Evolutionary conservation across 1,140 invertebrate species (phyloP).

Genomic region (Proctacanthus coquilletti): DNA sequence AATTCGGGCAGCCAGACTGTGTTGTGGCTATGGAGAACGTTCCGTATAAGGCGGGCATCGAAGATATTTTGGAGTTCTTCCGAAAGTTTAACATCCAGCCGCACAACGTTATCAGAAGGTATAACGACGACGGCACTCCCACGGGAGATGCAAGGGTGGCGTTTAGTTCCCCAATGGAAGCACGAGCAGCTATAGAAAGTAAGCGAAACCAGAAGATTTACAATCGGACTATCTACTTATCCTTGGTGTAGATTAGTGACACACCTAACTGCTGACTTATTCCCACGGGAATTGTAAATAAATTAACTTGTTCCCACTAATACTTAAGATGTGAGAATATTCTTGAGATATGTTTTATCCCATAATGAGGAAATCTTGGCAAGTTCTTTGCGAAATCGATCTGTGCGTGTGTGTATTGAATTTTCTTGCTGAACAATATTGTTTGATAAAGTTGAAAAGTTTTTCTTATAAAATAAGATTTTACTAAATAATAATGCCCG

Average conservation of each 20-base stretch:
- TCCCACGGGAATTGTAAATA: too few species aligned
- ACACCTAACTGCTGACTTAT: too few species aligned
- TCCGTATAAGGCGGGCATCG: slow-evolving; percentile 66
- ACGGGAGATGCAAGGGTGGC: slow-evolving; percentile 80
- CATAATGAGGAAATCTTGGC: too few species aligned
- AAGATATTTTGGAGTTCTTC: slow-evolving; percentile 81
- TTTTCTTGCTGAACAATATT: too few species aligned
- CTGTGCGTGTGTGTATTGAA: too few species aligned
- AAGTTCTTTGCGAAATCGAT: too few species aligned
- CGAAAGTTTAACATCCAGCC: slow-evolving; percentile 53
- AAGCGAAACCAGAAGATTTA: slow-evolving; percentile 18
- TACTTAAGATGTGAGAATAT: too few species aligned
- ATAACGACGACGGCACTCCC: slow-evolving; percentile 67
- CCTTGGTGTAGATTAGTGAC: slow-evolving; percentile 19
- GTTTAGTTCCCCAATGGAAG: slow-evolving; percentile 58
- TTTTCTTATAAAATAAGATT: too few species aligned
- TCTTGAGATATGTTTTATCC: too few species aligned
- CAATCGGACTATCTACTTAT: slow-evolving; percentile 22
- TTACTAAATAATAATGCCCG: too few species aligned
- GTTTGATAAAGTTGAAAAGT: too few species aligned
- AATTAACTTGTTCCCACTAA: too few species aligned
- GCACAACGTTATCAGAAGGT: slow-evolving; percentile 65
- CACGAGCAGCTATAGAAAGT: slow-evolving; percentile 48
- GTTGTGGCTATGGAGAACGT: slow-evolving; percentile 72
- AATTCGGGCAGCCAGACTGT: slow-evolving; percentile 43